A percentile compares a stretch with the other conserved stretches of the same genome.
phyloP scores from a whole-genome alignment of 2,888 invertebrate genomes.

The Bombyx huttoni region DNA sequence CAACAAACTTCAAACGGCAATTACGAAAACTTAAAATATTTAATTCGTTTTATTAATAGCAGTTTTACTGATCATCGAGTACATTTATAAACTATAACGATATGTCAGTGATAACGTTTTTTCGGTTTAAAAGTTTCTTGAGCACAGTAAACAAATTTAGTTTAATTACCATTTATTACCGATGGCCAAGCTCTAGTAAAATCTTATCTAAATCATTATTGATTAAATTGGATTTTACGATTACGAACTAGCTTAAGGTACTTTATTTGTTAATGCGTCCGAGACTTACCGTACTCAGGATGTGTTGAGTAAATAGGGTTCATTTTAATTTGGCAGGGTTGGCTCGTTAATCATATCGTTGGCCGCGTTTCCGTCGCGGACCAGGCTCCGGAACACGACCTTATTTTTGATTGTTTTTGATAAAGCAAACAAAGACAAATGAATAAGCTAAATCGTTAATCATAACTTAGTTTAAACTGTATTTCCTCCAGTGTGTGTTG shows the following conservation, averaged over 20 bases:
- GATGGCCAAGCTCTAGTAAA: not conserved
- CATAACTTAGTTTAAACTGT: slow-evolving; percentile 42
- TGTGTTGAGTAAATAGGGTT: slow-evolving; percentile 48
- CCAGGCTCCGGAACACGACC: slow-evolving; percentile 48
- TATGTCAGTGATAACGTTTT: no score
- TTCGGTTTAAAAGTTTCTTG: no score
- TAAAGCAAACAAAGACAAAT: slow-evolving; percentile 62
- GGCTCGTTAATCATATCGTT: slow-evolving; percentile 57
- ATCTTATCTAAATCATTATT: not conserved
- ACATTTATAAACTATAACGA: no score
- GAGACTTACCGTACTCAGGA: not conserved
- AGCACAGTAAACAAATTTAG: not conserved
- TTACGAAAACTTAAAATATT: no score
- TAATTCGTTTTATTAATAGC: no score
- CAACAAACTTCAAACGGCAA: no score
- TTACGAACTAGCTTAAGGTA: slow-evolving; percentile 7
- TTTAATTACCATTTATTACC: not conserved
- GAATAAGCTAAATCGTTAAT: slow-evolving; percentile 52
- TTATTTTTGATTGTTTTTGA: slow-evolving; percentile 68
- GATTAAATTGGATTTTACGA: slow-evolving; percentile 13
- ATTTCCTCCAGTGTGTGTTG: slow-evolving; percentile 18
- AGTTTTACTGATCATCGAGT: no score
- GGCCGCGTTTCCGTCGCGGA: slow-evolving; percentile 43
- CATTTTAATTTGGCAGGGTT: slow-evolving; percentile 51
- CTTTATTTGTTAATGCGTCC: not conserved